Evolutionary conservation across 2,888 invertebrate species (phyloP), one percentile per base, ranked within the genome.

Genomic region (Hanleya hanleyi): DNA sequence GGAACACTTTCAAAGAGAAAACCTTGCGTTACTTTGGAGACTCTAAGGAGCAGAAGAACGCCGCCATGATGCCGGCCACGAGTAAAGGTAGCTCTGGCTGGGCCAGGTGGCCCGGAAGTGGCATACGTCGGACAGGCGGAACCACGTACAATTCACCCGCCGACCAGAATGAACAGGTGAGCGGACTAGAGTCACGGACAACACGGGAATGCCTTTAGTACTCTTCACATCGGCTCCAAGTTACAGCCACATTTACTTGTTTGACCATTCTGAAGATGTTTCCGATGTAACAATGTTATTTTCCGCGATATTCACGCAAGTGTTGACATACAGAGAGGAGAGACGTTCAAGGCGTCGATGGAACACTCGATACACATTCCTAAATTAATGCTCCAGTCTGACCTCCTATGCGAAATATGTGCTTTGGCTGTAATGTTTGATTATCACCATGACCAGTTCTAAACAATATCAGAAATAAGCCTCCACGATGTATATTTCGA

Each of bases 1-100:
- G 82, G 82, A 33, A 67, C 9, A 65, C 70, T 18, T 82, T 71
- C 74, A 76, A 73, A 67, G 71, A 72, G 64, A 69, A 71, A 22
- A 67, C 81, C 12, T 32, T 80, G 7, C 47, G 51, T 38, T 72
- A 70, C 0, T 47, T 75, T 2, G 51, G 41, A 5, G 66, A 73
- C 22, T 72, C 73, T 36, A 75, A 61, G 36, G 29, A 70, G 1
- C 77, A 79, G 15, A 66, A 57, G 7, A 18, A 65, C 3, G 32
- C 77, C 51, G 75, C 79, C 12, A 68, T 50, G 15, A 67, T 80
- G 7, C 76, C 82, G 0, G 78, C 80, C 38, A 77, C 81, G 2
- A 57, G 67, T 18, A 82, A 82, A 67, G 82, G 82, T 18, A 70
- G 76, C 29, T 75, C 72, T 26, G 81, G 79, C 29, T 81, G 82